Percentiles rank a stretch among this genome's conserved stretches.
phyloP scores from a whole-genome alignment of 2,113 vertebrate species.

The Odontophorus gujanensis region DNA sequence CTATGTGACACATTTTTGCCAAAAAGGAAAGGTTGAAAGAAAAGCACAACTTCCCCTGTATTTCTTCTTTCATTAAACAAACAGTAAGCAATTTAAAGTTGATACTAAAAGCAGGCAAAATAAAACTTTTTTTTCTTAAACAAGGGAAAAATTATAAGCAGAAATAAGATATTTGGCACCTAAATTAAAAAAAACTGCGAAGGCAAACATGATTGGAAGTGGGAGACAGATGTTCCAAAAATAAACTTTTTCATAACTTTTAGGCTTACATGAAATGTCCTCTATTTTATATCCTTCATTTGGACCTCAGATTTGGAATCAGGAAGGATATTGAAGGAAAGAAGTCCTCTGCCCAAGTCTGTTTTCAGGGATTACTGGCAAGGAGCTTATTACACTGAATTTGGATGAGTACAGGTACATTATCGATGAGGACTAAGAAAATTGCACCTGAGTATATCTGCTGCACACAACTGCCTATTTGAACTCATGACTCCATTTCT shows the following conservation, averaged over 20 bases:
- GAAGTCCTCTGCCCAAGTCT: background rate
- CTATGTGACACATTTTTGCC: background rate
- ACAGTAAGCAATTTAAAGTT: background rate
- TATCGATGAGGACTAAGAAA: background rate
- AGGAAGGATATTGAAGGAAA: background rate
- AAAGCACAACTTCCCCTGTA: background rate
- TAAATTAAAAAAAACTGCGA: background rate
- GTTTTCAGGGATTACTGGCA: background rate
- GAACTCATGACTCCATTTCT: background rate
- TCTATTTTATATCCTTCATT: background rate
- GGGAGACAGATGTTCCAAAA: background rate
- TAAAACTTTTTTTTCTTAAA: background rate
- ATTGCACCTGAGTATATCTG: background rate
- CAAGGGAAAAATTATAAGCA: background rate
- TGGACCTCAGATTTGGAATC: background rate
- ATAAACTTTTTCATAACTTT: background rate
- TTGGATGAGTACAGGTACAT: background rate
- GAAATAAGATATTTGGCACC: background rate
- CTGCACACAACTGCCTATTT: background rate
- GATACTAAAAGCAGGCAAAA: background rate
- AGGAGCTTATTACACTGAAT: background rate
- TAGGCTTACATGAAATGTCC: background rate
- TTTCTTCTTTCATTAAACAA: background rate
- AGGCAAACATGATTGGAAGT: background rate
- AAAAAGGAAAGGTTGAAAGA: background rate